phyloP scores from a whole-genome alignment of 64 coral and sea anemone genomes.

The Pocillopora damicornis region DNA sequence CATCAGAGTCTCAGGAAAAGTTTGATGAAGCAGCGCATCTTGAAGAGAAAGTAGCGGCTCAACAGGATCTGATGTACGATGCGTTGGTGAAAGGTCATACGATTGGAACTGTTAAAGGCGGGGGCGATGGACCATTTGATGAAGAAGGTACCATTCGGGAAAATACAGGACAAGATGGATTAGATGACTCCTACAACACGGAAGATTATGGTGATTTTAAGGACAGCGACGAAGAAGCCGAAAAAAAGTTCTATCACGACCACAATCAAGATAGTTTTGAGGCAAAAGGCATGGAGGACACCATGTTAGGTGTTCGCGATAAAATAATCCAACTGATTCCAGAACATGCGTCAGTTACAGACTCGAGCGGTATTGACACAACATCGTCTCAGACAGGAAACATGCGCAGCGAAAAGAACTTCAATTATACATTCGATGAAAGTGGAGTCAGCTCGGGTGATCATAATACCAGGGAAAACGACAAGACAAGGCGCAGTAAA shows the following conservation, averaged over 20 bases:
- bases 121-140: slow-evolving; percentile 30
- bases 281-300: not conserved
- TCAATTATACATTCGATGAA: not conserved
- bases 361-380: not conserved
- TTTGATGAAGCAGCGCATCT: slow-evolving; percentile 84
- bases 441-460: not conserved
- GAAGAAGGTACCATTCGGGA: slow-evolving; percentile 53
- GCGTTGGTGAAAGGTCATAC: slow-evolving; percentile 46
- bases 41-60: slow-evolving; percentile 84
- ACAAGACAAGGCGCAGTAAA: not conserved
- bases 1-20: slow-evolving; percentile 49
- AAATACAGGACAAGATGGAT: slow-evolving; percentile 2
- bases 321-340: not conserved
- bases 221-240: slow-evolving; percentile 78
- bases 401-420: not conserved
- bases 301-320: slow-evolving; percentile 4
- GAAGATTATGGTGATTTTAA: slow-evolving; percentile 90
- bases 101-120: slow-evolving; percentile 33
- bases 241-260: slow-evolving; percentile 44
- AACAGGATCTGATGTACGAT: slow-evolving; percentile 87
- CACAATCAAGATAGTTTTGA: slow-evolving; percentile 21
- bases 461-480: not conserved
- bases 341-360: not conserved
- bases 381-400: not conserved
- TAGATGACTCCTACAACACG: slow-evolving; percentile 39